A percentile compares a stretch with the other conserved stretches of the same genome.
phyloP scores from a whole-genome alignment of 2,888 invertebrate genomes.

The Tenthredo livida region DNA sequence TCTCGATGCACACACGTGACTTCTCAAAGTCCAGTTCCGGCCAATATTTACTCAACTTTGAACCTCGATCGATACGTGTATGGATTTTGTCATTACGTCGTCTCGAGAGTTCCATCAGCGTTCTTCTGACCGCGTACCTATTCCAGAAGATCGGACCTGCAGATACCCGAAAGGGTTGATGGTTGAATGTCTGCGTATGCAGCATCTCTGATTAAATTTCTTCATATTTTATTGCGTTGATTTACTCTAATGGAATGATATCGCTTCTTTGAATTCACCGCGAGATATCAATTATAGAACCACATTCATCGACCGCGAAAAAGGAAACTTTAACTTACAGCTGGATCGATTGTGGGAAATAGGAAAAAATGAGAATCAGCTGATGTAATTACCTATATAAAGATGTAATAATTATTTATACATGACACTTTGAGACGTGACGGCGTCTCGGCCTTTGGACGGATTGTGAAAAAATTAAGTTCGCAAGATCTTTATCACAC shows the following conservation, averaged over 20 bases:
- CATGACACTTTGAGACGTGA: background rate
- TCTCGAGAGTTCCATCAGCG: background rate
- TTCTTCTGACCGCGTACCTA: background rate
- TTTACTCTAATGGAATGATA: background rate
- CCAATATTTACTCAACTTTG: constrained; percentile 8
- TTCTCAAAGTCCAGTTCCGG: constrained; percentile 36
- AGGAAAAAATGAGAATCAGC: background rate
- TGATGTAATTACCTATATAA: background rate
- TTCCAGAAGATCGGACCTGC: background rate
- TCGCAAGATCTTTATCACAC: background rate
- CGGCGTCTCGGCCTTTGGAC: background rate
- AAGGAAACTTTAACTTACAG: background rate
- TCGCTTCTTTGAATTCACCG: background rate
- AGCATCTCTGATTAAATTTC: background rate
- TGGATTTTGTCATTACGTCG: background rate
- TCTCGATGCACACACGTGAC: background rate
- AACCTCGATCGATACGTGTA: background rate
- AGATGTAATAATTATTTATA: background rate
- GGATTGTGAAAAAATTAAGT: background rate
- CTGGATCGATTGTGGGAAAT: background rate
- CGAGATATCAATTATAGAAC: background rate
- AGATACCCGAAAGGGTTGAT: background rate
- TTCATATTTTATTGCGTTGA: background rate
- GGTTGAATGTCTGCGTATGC: background rate
- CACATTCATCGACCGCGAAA: background rate